Evolutionary conservation across 2,888 invertebrate species (phyloP).

Genomic region (Hyalella azteca): DNA sequence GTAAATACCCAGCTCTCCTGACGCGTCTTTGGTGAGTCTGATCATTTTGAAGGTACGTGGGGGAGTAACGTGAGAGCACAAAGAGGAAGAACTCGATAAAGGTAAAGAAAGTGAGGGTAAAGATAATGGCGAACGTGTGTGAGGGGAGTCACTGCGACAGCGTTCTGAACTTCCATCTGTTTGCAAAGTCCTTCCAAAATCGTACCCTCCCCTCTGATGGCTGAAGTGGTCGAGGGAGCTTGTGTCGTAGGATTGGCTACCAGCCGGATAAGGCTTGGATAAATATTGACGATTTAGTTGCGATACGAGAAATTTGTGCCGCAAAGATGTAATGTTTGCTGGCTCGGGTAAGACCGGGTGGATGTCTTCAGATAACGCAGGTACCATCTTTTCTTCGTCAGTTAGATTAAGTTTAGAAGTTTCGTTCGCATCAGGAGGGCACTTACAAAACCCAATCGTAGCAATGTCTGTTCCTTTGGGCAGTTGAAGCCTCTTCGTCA

Average conservation of each 20-base stretch:
- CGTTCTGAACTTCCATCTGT: constrained; percentile 12
- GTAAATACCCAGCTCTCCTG: constrained; percentile 72
- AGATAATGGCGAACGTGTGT: constrained; percentile 37
- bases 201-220: neutral
- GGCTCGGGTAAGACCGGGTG: constrained; percentile 24
- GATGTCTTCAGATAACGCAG: constrained; percentile 40
- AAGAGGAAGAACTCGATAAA: constrained; percentile 23
- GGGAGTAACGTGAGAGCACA: neutral
- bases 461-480: neutral
- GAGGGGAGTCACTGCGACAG: neutral
- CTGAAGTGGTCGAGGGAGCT: constrained; percentile 43
- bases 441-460: neutral
- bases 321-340: constrained; percentile 41
- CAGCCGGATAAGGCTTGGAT: constrained; percentile 39
- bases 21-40: constrained; percentile 71
- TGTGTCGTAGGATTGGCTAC: neutral
- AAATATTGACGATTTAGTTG: constrained; percentile 45
- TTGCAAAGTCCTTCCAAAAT: neutral
- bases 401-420: constrained; percentile 40
- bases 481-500: neutral
- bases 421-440: constrained; percentile 9
- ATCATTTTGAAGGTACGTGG: constrained; percentile 63
- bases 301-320: constrained; percentile 49
- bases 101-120: constrained; percentile 39
- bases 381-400: constrained; percentile 51